Conservation (phyloP, 2,113 vertebrate genomes). For the Paedocypris sp. region DNA sequence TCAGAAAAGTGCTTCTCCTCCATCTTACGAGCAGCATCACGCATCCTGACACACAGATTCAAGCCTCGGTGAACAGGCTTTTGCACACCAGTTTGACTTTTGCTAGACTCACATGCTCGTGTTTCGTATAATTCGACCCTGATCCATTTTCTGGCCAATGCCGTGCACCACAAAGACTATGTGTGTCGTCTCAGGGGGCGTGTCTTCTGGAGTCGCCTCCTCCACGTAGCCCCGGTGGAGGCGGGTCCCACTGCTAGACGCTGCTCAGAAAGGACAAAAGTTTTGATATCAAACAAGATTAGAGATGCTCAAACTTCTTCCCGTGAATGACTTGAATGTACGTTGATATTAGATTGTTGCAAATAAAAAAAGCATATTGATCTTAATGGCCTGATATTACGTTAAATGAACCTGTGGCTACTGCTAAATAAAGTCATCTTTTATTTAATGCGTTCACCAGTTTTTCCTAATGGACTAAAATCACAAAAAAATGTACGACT, state of each 20-base stretch:
- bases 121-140: slow-evolving; percentile 94
- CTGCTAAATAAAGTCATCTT: too few relatives aligned
- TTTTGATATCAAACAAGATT: too few relatives aligned
- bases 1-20: slow-evolving; percentile 90
- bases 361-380: too few relatives aligned
- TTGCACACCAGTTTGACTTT: background rate
- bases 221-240: slow-evolving; percentile 91
- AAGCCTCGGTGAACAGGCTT: background rate
- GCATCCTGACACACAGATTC: slow-evolving; percentile 67
- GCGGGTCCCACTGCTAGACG: slow-evolving; percentile 87
- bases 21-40: slow-evolving; percentile 88
- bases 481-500: too few relatives aligned
- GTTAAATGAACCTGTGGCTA: too few relatives aligned
- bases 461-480: too few relatives aligned
- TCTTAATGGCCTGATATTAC: too few relatives aligned
- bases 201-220: slow-evolving; percentile 87
- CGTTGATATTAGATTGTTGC: too few relatives aligned
- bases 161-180: slow-evolving; percentile 95
- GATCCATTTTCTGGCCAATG: slow-evolving; percentile 97
- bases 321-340: too few relatives aligned
- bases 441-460: too few relatives aligned
- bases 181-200: slow-evolving; percentile 82
- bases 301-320: too few relatives aligned
- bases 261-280: slow-evolving; percentile 47
- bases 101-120: slow-evolving; percentile 79